Evolutionary conservation across 2,113 vertebrate species (phyloP), one percentile per base, ranked within the genome.

Genomic region (Petrocephalus zakoni): DNA sequence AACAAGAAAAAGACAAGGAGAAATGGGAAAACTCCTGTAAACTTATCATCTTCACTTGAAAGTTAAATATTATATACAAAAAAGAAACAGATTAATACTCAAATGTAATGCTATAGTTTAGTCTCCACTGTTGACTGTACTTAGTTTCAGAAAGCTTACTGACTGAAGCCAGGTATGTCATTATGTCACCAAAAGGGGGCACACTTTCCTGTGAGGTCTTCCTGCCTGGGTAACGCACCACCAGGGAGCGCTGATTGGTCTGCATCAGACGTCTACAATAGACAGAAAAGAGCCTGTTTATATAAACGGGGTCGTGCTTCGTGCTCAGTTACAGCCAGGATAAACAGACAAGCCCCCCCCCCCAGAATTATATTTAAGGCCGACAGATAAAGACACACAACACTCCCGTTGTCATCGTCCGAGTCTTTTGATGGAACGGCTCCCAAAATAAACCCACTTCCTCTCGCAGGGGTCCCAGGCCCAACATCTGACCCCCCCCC

Each of bases 401-500:
- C n/a, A n/a, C 90, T 90, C 90, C 90, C 86, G 81, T 88, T 90
- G 91, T 89, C 89, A 88, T 42, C 89, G 17, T 82, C 58, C 83
- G 46, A 34, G 7, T 90, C 87, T 91, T 93, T 92, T 93, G 91
- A 92, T 90, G 90, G 86, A 91, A 89, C 8, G 90, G 91, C 91
- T 90, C 92, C 91, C 88, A 93, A 93, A 93, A 93, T 92, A 93
- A 94, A 93, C 58, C 53, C 10, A 29, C 83, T 34, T 85, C 83
- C 83, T 53, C 83, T 51, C 51, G 87, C 89, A 89, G 90, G 90
- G 88, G 91, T 87, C 10, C n/a, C 90, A 86, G 78, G 42, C 86
- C 88, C 88, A 84, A 86, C 51, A 85, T 90, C 86, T 53, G 88
- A 89, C 85, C 89, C 61, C 7, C 5, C 87, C 88, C 86, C 68